A percentile compares a stretch with the other conserved stretches of the same genome.
Conservation (phyloP, 2,797 vertebrate species). For the Chiroxiphia lanceolata region DNA sequence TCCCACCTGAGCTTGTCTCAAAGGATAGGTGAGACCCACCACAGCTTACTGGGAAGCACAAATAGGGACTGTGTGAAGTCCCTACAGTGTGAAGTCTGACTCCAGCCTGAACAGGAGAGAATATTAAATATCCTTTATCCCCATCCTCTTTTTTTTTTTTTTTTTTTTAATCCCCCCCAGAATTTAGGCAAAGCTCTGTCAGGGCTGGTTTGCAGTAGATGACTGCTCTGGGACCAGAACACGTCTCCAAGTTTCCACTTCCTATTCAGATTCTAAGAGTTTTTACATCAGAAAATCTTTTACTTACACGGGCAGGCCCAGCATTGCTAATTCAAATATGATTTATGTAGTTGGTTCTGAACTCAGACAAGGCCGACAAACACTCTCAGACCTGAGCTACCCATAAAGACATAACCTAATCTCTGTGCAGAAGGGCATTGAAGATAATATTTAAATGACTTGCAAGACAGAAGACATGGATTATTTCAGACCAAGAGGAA, state of each 20-base stretch:
- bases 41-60: neutral
- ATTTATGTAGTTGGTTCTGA: neutral
- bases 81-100: neutral
- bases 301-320: neutral
- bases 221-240: neutral
- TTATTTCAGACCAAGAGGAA: neutral
- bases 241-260: neutral
- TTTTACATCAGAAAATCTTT: neutral
- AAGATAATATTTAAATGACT: neutral
- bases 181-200: neutral
- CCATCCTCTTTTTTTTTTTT: accelerated
- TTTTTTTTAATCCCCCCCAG: neutral
- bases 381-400: neutral
- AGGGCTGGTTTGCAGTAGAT: neutral
- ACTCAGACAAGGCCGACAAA: neutral
- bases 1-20: neutral
- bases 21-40: neutral
- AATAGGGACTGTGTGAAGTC: neutral
- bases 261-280: neutral
- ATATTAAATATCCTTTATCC: neutral
- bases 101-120: neutral
- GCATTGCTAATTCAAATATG: neutral
- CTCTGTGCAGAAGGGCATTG: neutral
- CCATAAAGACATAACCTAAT: neutral
- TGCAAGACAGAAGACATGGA: neutral